These are phyloP conservation scores for Sesia bembeciformis DNA, from an alignment of 2,888 invertebrate species.

Conservation along the genomic window DNA sequence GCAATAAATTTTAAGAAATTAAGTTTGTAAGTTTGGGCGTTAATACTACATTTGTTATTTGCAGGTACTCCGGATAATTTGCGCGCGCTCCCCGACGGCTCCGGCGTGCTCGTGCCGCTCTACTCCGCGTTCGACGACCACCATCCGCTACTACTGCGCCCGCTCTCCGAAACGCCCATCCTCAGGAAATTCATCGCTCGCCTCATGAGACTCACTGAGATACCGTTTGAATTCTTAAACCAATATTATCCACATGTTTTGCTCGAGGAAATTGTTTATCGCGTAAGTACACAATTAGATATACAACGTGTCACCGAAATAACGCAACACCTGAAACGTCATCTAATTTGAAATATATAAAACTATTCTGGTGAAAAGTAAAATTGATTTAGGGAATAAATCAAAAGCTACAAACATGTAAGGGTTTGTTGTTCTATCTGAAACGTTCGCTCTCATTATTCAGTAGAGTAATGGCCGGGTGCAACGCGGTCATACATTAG, in stretches of 20 bases:
- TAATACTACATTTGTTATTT: not conserved
- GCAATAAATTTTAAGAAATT: no score
- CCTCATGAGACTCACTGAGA: conserved; percentile 72
- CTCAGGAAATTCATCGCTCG: conserved; percentile 79
- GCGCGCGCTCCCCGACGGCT: conserved; percentile 70
- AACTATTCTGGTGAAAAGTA: no score
- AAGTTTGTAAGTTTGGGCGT: no score
- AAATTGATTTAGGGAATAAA: no score
- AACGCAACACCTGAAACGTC: no score
- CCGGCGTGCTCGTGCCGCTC: conserved; percentile 79
- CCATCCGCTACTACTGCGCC: conserved; percentile 69
- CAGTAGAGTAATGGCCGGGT: not conserved
- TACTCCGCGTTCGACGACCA: conserved; percentile 69
- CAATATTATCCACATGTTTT: conserved; percentile 78
- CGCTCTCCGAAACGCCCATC: conserved; percentile 76
- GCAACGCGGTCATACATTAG: not conserved
- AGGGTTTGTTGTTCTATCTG: not conserved
- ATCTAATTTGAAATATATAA: no score
- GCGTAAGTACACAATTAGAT: conserved; percentile 48
- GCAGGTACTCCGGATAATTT: conserved; percentile 79
- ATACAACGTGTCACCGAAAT: no score
- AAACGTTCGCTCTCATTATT: no score
- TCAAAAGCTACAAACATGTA: not conserved
- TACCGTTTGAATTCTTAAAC: conserved; percentile 77
- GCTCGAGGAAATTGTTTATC: conserved; percentile 75